Conservation (phyloP, 2,113 vertebrate species). For the Accipiter virgatus region DNA sequence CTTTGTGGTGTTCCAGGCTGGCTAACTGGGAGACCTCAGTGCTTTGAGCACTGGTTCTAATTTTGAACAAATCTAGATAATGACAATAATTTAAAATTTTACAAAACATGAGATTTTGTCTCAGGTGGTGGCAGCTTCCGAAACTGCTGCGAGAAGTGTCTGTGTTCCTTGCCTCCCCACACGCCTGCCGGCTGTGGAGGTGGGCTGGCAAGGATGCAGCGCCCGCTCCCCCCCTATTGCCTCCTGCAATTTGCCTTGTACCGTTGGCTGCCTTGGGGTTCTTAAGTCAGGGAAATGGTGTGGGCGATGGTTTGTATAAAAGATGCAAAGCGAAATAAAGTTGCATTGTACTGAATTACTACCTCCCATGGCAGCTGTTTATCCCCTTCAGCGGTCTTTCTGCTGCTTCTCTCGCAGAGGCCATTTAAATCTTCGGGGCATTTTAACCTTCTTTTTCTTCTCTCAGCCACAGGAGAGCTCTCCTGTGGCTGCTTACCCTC, state of each 20-base stretch:
- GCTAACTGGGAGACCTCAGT: background rate
- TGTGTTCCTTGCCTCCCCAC: background rate
- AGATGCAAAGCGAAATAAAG: background rate
- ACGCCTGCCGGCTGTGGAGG: fast-evolving
- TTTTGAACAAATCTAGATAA: background rate
- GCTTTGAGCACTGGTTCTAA: background rate
- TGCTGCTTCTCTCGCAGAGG: background rate
- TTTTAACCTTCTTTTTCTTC: constrained; percentile 16
- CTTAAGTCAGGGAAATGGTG: background rate
- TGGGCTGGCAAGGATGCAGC: background rate
- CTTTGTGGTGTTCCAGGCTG: background rate
- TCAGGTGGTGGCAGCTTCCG: background rate
- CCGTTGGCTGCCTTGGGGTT: background rate
- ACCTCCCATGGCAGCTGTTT: background rate
- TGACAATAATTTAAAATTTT: background rate
- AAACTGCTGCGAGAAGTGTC: background rate
- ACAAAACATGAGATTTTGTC: background rate
- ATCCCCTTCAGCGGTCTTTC: background rate
- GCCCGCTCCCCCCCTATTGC: fast-evolving
- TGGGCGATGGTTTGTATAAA: background rate
- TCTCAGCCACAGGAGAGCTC: background rate
- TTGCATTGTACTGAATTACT: background rate
- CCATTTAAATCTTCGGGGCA: background rate
- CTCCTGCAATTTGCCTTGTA: background rate
- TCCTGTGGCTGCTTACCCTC: background rate